A percentile compares a stretch with the other conserved stretches of the same genome.
These are phyloP conservation scores for Stercorarius parasiticus DNA, from an alignment of 2,113 vertebrate species.

Conservation along the genomic window DNA sequence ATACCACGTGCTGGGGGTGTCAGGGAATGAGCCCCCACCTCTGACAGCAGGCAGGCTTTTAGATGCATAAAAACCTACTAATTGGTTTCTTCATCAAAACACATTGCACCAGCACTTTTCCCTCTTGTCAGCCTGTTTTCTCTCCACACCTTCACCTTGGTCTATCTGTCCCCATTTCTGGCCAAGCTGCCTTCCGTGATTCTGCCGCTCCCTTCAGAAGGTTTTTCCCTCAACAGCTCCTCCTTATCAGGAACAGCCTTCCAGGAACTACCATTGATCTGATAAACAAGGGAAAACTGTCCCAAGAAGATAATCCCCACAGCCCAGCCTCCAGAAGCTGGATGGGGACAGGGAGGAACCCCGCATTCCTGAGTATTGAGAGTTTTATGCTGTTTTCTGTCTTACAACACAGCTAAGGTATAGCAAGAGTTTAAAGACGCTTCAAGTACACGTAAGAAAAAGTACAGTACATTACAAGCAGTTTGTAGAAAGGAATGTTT, in stretches of 20 bases:
- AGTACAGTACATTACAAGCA: background rate
- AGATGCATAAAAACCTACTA: background rate
- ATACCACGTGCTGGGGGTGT: background rate
- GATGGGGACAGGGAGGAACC: background rate
- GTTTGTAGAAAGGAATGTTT: background rate
- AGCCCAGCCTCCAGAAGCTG: background rate
- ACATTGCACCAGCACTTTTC: fast-evolving
- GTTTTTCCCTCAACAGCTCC: background rate
- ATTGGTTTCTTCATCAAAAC: background rate
- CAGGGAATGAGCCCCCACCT: background rate
- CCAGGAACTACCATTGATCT: background rate
- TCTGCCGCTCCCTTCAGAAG: background rate
- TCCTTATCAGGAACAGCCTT: background rate
- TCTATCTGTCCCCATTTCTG: background rate
- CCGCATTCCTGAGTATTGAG: background rate
- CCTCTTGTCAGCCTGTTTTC: fast-evolving
- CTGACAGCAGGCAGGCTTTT: background rate
- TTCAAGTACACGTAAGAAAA: fast-evolving
- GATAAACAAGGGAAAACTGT: background rate
- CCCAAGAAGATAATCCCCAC: background rate
- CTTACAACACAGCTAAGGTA: fast-evolving
- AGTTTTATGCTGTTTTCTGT: background rate
- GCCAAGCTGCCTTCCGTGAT: fast-evolving
- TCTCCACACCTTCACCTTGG: background rate
- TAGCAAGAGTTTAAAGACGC: background rate